A percentile compares a stretch with the other conserved stretches of the same genome.
Evolutionary conservation across 2,888 invertebrate genomes (phyloP).

Genomic region (Archaeoteleia sp.): DNA sequence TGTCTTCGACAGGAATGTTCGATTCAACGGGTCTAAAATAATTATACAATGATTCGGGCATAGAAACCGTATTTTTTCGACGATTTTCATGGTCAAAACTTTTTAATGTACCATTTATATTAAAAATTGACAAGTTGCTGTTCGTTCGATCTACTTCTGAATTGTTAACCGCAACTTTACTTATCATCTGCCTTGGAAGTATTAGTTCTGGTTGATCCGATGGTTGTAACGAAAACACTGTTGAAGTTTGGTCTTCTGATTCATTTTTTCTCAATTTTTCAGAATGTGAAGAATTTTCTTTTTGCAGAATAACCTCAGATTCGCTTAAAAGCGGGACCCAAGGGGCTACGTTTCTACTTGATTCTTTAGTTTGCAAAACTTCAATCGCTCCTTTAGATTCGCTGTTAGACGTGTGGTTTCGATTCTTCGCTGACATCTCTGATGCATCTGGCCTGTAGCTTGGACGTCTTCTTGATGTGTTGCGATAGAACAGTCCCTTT

Average conservation of each 20-base stretch:
- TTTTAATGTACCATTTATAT: conserved; percentile 57
- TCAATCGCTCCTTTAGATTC: conserved; percentile 55
- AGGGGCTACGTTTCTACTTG: conserved; percentile 8
- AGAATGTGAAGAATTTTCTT: conserved; percentile 5
- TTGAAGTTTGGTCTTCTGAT: conserved; percentile 7
- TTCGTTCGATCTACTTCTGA: conserved; percentile 15
- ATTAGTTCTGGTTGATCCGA: neutral
- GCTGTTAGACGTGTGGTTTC: conserved; percentile 35
- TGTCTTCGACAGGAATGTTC: conserved; percentile 80
- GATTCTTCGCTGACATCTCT: conserved; percentile 52
- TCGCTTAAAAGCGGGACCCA: conserved; percentile 28
- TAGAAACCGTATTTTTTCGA: conserved; percentile 77
- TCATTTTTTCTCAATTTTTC: conserved; percentile 19
- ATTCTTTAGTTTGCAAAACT: conserved; percentile 63
- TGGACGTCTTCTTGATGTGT: conserved; percentile 78
- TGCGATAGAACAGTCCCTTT: conserved; percentile 66
- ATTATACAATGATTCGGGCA: conserved; percentile 80
- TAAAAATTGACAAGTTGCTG: conserved; percentile 1
- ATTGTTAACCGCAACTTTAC: conserved; percentile 8
- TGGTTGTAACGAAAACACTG: neutral
- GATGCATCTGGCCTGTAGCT: conserved; percentile 76
- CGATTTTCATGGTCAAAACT: conserved; percentile 73
- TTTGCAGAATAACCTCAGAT: neutral
- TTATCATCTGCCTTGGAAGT: conserved; percentile 6
- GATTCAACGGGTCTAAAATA: conserved; percentile 80